Percentiles rank a stretch among this genome's conserved stretches.
Conservation (phyloP, 2,888 invertebrate species). For the Cryptocephalus primarius region DNA sequence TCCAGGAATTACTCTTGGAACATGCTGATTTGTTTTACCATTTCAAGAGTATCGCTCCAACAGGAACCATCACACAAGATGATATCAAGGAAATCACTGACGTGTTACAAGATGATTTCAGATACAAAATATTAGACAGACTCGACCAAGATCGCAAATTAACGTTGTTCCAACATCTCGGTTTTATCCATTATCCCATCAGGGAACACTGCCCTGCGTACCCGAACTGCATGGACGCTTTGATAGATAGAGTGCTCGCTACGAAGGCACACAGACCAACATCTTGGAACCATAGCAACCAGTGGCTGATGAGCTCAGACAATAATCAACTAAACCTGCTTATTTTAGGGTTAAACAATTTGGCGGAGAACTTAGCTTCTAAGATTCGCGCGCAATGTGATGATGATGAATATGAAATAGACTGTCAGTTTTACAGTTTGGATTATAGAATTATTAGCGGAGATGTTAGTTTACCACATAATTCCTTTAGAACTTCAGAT, state of each 20-base stretch:
- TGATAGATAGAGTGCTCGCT: slow-evolving; percentile 60
- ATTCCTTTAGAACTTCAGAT: slow-evolving; percentile 73
- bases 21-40: slow-evolving; percentile 89
- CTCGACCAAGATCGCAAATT: slow-evolving; percentile 90
- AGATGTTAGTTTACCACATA: slow-evolving; percentile 68
- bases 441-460: slow-evolving; percentile 81
- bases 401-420: slow-evolving; percentile 74
- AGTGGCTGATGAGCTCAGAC: slow-evolving; percentile 53
- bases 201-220: slow-evolving; percentile 89
- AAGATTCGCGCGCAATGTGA: slow-evolving; percentile 80
- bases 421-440: slow-evolving; percentile 68
- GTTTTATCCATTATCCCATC: slow-evolving; percentile 92
- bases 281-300: slow-evolving; percentile 53
- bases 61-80: slow-evolving; percentile 85
- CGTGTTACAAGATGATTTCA: slow-evolving; percentile 83
- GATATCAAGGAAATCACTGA: slow-evolving; percentile 90
- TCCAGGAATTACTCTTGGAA: slow-evolving; percentile 85
- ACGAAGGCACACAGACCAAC: slow-evolving; percentile 54
- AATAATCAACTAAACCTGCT: slow-evolving; percentile 75
- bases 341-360: slow-evolving; percentile 75
- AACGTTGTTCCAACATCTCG: slow-evolving; percentile 89
- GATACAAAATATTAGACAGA: slow-evolving; percentile 87
- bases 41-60: slow-evolving; percentile 80
- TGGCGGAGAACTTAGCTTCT: slow-evolving; percentile 78
- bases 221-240: slow-evolving; percentile 69